Base-by-base conservation (phyloP, 92 coral and sea anemone genomes). In the Siderastrea radians region DNA sequence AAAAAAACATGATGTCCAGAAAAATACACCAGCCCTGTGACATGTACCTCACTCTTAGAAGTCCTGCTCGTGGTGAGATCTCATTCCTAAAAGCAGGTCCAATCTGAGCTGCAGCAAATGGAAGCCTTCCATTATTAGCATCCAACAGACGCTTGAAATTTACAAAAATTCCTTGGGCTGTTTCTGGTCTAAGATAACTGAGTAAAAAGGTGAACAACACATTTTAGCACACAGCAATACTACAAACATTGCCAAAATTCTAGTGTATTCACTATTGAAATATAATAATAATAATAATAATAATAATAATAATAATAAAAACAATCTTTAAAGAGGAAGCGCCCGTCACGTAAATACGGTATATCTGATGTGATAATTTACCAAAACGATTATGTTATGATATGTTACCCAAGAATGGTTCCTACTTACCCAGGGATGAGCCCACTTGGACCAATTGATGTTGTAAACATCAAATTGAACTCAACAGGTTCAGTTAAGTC, bases 61-160 rank as follows among this genome's bases (percentile, higher is more conserved):
- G 89, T 9, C 99, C 99, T 64, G 99, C 68, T 89, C 99, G 90
- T 16, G 99, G 99, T 17, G 99, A 98, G 72, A 98, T 98, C 81
- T 98, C 99, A 89, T 98, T 98, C 69, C 99, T 94, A 79, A 96
- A 98, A 1, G 99, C 99, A 64, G 98, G 98, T 11, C 99, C 99
- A 81, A 98, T 92, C 89, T 95, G 98, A 58, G 99, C 99, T 4
- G 98, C 92, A 46, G 99, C 99, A 91, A 98, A 98, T 19, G 99
- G 99, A n/a, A 98, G 80, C 54, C 98, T 89, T 51, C 99, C 99
- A 87, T 98, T 98, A 85, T 98, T 98, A 50, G 93, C 98, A 54
- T 98, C 99, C 51, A 98, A 89, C 55, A 98, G 98, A 45, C 99
- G 92, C 91, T 98, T 98, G 94, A 98, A 98, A 87, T 98, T 98